A percentile compares a stretch with the other conserved stretches of the same genome.
These are phyloP conservation scores for Leptosomus discolor DNA, from an alignment of 2,113 vertebrate species.

Conservation along the genomic window DNA sequence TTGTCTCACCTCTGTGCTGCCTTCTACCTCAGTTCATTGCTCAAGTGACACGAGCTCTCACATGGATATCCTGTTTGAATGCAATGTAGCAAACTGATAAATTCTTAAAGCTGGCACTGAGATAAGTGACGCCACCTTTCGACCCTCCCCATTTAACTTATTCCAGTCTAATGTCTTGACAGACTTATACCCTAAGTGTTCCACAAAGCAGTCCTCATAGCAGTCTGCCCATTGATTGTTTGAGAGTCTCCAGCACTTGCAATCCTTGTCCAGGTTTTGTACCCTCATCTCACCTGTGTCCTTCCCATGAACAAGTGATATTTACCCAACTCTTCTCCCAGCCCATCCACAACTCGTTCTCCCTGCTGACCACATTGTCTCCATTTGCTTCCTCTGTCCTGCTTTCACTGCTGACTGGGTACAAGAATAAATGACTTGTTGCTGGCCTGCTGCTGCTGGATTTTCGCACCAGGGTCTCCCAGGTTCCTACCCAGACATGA, in stretches of 20 bases:
- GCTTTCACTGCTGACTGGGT: background rate
- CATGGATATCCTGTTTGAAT: background rate
- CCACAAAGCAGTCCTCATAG: background rate
- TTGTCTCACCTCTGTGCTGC: background rate
- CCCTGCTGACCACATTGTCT: background rate
- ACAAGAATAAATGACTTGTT: background rate
- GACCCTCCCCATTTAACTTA: background rate
- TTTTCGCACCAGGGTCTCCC: accelerated
- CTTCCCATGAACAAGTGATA: background rate
- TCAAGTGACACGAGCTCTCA: background rate
- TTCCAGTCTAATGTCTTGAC: background rate
- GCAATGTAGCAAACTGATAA: background rate
- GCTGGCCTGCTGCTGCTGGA: background rate
- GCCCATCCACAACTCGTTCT: background rate
- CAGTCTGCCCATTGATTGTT: background rate
- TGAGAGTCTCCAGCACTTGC: background rate
- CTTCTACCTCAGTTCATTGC: background rate
- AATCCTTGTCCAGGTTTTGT: background rate
- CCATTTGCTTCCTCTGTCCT: background rate
- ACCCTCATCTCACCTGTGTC: accelerated
- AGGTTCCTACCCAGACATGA: background rate
- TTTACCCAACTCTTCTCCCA: background rate
- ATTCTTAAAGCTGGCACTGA: background rate
- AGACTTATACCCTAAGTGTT: background rate
- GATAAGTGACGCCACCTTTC: background rate